Evolutionary conservation across 2,888 invertebrate genomes (phyloP), one percentile per base, ranked within the genome.

Genomic region (Cybosia mesomella): DNA sequence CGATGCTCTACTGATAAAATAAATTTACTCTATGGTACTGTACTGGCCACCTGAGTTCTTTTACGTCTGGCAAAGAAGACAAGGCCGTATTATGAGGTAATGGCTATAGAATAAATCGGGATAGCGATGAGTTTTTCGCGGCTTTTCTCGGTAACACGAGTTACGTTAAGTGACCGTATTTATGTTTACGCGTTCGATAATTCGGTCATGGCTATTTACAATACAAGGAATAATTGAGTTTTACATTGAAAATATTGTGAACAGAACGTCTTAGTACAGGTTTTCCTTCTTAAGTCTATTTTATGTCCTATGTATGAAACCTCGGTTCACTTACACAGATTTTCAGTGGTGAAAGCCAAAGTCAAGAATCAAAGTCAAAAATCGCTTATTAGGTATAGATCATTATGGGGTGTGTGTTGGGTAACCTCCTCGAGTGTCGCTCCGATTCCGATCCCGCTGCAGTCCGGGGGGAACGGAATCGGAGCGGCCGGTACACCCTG

Each of bases 61-160:
- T 32, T 57, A 55, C 54, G 53, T 68, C 39, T 60, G 66, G 22
- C 58, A 57, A n/a, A 11, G 58, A 43, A 15, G 65, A 77, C 85
- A 85, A 87, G 87, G 87, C 85, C 86, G 84, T 75, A 78, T 70
- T 63, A 64, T 89, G 91, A 91, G 88, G 89, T 89, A 90, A 89
- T 82, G n/a, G 72, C 77, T 81, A 80, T 85, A 91, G 54, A 92
- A 89, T 89, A 89, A 89, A 89, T 87, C 77, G 74, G 73, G 72
- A 64, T 71, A 68, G 69, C 75, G 73, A 67, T 75, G 78, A 75
- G 70, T 85, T 87, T 63, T 90, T 87, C 90, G 82, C 89, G 85
- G 84, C 85, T 84, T 89, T 91, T 92, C 89, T 87, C 79, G 73
- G 78, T 85, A 83, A 83, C 64, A 79, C 79, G 78, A 82, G 74